phyloP scores from a whole-genome alignment of 1,140 invertebrate genomes.

The Hyposmocoma kahamanoa region DNA sequence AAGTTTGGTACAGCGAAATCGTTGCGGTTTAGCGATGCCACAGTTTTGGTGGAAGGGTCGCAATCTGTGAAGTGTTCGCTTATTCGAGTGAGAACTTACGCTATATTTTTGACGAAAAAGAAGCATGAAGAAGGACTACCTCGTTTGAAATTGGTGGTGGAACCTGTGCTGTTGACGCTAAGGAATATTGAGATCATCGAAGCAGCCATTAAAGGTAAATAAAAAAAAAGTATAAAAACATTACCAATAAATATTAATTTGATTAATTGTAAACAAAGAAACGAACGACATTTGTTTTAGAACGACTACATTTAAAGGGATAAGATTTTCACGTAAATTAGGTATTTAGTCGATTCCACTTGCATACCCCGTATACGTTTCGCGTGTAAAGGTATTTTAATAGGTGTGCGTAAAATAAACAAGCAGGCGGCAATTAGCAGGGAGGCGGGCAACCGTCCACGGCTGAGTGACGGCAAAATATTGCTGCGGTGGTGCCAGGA shows the following conservation, averaged over 20 bases:
- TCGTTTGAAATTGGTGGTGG: conserved; percentile 37
- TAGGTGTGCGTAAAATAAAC: conserved; percentile 43
- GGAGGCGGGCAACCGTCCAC: conserved; percentile 35
- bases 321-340: too few relatives aligned
- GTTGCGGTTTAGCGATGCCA: conserved; percentile 40
- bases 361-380: too few relatives aligned
- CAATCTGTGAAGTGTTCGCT: conserved; percentile 29
- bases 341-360: too few relatives aligned
- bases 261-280: too few relatives aligned
- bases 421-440: conserved; percentile 55
- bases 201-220: conserved; percentile 51
- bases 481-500: conserved; percentile 18
- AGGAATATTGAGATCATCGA: conserved; percentile 48
- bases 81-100: conserved; percentile 44
- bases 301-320: too few relatives aligned
- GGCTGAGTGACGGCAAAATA: conserved; percentile 21
- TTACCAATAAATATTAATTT: too few relatives aligned
- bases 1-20: conserved; percentile 34
- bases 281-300: too few relatives aligned
- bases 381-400: conserved; percentile 19
- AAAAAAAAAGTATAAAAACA: too few relatives aligned
- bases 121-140: conserved; percentile 11
- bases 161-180: conserved; percentile 47
- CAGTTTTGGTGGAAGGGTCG: conserved; percentile 45
- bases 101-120: conserved; percentile 51